These are phyloP conservation scores for Peromyscus eremicus DNA, from an alignment of 2,797 vertebrate genomes.

Conservation along the genomic window DNA sequence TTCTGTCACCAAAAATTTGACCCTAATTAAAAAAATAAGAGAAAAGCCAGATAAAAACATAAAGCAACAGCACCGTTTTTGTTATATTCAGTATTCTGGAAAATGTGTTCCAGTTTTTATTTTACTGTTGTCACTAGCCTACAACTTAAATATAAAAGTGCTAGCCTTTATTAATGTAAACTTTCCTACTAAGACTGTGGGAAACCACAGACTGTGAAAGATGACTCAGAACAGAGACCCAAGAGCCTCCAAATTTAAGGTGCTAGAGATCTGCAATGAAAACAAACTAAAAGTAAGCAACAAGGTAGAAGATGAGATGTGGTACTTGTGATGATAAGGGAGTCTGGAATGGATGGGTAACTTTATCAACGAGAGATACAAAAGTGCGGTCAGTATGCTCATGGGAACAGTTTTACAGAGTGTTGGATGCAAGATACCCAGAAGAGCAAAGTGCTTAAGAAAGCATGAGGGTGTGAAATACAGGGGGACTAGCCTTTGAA, in stretches of 20 bases:
- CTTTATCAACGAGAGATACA: background rate
- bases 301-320: background rate
- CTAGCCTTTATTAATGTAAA: background rate
- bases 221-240: background rate
- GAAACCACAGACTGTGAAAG: background rate
- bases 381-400: background rate
- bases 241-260: background rate
- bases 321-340: background rate
- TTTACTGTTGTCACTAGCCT: background rate
- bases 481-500: background rate
- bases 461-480: background rate
- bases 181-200: background rate
- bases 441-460: background rate
- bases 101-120: background rate
- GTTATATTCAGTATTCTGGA: background rate
- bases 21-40: background rate
- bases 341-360: background rate
- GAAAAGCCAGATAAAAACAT: constrained; percentile 28
- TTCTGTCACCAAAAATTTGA: background rate
- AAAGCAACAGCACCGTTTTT: background rate
- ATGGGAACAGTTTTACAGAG: background rate
- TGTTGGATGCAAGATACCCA: background rate
- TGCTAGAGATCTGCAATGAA: background rate
- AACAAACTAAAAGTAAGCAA: background rate
- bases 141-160: background rate